Evolutionary conservation across 2,797 vertebrate genomes (phyloP), one percentile per base, ranked within the genome.

Genomic region (Oophaga sylvatica): DNA sequence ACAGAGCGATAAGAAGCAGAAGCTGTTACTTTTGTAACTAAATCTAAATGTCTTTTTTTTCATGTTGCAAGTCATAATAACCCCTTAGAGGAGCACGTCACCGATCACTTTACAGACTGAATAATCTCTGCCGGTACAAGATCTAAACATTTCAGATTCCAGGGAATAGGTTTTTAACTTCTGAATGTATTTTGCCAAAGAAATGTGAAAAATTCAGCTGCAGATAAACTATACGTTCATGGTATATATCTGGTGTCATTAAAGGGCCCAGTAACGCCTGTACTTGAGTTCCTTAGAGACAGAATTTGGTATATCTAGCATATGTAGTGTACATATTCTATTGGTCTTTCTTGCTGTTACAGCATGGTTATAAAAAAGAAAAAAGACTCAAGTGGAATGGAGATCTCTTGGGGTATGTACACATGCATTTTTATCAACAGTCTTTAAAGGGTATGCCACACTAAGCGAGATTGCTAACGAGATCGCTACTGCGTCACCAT

Each of bases 21-120:
- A 92, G 85, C 71, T 92, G 90, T 91, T 87, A 89, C 84, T 91
- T 90, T 88, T 89, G 67, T 87, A 89, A 91, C 91, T 90, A 91
- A 93, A 89, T 31, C 59, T 20, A 87, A 91, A 91, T 92, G 90
- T 90, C 83, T 82, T 91, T 81, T 73, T 22, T 67, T 82, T 87
- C 80, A 86, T 2, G 35, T 80, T 89, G 7, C 56, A 84, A 81
- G 87, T 80, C 26, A 76, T 91, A 91, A 86, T 90, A 89, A 89
- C 90, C 68, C 68, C 91, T 90, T 88, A 81, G 41, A 86, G 88
- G 67, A 80, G 86, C 81, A 83, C 31, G 45, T 83, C 86, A 75
- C 88, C 86, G 80, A 80, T 89, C 53, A 78, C 35, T 81, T 79
- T 81, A 80, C 75, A 83, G 80, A 45, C 88, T 80, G 57, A 89